Evolutionary conservation across 2,113 vertebrate genomes (phyloP), one percentile per base, ranked within the genome.

Genomic region (Piaya cayana): DNA sequence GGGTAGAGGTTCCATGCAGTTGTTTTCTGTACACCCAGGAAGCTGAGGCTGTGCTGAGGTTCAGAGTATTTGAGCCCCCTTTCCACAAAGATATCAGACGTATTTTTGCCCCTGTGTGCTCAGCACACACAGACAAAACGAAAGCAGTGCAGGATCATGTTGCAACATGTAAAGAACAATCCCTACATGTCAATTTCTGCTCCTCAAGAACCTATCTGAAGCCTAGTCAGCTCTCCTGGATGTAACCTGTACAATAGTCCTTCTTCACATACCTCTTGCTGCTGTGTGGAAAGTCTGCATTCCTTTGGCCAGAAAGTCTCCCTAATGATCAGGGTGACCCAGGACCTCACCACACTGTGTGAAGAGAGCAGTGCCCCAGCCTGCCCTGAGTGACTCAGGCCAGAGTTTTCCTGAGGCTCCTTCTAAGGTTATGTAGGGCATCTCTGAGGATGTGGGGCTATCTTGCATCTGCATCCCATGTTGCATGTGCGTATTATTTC

Each of bases 361-460:
- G 12, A 83, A 37, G 49, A 84, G 39, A 60, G 53, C 19, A 21
- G 16, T 39, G 30, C 3, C 37, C 12, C 62, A 19, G 11, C 32
- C 55, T 49, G 30, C 0, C 1, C n/a, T 25, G 43, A 22, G 42
- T 4, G 2, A 1, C 21, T 71, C 53, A 63, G 75, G 37, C 14
- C 56, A 32, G 5, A 2, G 4, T 26, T 60, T 26, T 69, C 32
- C 47, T n/a, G 26, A 32, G 7, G 22, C 13, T 83, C 52, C 45
- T n/a, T 2, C 0, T 13, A 5, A 4, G 10, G 43, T 52, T 56
- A 56, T 3, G 1, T 9, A n/a, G n/a, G n/a, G 15, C n/a, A 78
- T 39, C 64, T 75, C 64, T 49, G 29, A 15, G 26, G 23, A 20
- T 0, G 0, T 26, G 36, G 13, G 45, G 11, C 52, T 69, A 14